Evolutionary conservation across 1,140 invertebrate species (phyloP).

Genomic region (Gryon sp.): DNA sequence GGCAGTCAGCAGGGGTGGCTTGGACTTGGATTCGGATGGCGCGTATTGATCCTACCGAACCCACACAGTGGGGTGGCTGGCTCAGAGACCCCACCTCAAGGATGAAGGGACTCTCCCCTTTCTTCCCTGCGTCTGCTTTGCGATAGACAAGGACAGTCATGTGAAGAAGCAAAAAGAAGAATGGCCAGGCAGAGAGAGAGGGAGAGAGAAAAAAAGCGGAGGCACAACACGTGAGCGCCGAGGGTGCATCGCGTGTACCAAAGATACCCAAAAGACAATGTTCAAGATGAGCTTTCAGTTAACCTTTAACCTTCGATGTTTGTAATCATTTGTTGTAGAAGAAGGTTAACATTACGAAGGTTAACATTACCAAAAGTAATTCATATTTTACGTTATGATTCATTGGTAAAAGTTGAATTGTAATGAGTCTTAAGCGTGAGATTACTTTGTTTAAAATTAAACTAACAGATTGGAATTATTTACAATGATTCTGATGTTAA

Average conservation of each 20-base stretch:
- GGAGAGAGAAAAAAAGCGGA: slow-evolving; percentile 31
- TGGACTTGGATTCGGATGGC: slow-evolving; percentile 76
- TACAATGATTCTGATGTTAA: too few species aligned
- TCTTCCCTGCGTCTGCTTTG: slow-evolving; percentile 40
- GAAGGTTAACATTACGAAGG: too few species aligned
- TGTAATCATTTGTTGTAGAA: too few species aligned
- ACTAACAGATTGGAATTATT: too few species aligned
- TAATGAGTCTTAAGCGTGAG: too few species aligned
- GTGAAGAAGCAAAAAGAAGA: too few species aligned
- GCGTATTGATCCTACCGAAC: slow-evolving; percentile 79
- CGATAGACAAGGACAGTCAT: too few species aligned
- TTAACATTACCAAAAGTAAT: too few species aligned
- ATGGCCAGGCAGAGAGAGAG: slow-evolving; percentile 29
- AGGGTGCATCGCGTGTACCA: slow-evolving; percentile 64
- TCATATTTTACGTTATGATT: too few species aligned
- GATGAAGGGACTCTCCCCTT: slow-evolving; percentile 77
- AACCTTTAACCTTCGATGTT: too few species aligned
- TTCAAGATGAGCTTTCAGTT: slow-evolving; percentile 38
- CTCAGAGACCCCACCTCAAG: slow-evolving; percentile 79
- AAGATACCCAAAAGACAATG: slow-evolving; percentile 68
- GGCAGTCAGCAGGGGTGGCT: slow-evolving; percentile 71
- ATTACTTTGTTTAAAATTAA: too few species aligned
- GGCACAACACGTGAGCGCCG: slow-evolving; percentile 35
- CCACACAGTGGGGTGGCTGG: slow-evolving; percentile 74
- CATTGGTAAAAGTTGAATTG: too few species aligned